Evolutionary conservation across 2,797 vertebrate genomes (phyloP).

Genomic region (Atherinosoma microstoma): DNA sequence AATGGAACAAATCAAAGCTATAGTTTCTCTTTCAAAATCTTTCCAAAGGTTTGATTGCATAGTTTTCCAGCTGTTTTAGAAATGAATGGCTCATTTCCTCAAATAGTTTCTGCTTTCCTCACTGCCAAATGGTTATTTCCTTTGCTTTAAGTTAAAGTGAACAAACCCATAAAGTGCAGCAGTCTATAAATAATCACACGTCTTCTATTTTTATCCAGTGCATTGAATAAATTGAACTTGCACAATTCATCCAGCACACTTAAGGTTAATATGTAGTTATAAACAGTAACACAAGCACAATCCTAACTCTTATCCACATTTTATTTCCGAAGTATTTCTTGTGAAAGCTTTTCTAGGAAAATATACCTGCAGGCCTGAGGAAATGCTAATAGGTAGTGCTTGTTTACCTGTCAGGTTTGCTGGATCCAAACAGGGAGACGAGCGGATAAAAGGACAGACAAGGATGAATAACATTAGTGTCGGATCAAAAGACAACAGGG

Average conservation of each 20-base stretch:
- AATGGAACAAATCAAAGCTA: conserved; percentile 10
- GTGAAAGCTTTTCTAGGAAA: conserved; percentile 44
- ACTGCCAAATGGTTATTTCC: not conserved
- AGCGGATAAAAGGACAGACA: conserved; percentile 82
- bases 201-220: conserved; percentile 7
- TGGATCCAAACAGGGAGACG: conserved; percentile 86
- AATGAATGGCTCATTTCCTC: not conserved
- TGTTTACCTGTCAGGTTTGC: conserved; percentile 99
- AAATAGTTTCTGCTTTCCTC: conserved; percentile 3
- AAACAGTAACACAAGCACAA: conserved; percentile 37
- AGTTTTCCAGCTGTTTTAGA: not conserved
- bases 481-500: conserved; percentile 42
- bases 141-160: conserved; percentile 3
- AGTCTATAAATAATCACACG: conserved; percentile 3
- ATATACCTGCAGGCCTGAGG: conserved; percentile 30
- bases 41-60: conserved; percentile 1
- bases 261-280: conserved; percentile 32
- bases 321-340: conserved; percentile 38
- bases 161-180: conserved; percentile 9
- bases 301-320: conserved; percentile 28
- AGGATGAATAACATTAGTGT: conserved; percentile 69
- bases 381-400: conserved; percentile 56
- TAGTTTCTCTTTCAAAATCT: conserved; percentile 17
- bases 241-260: not conserved
- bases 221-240: not conserved